Base-by-base conservation (phyloP, 2,113 vertebrate genomes). In the Ctenomys sociabilis region DNA sequence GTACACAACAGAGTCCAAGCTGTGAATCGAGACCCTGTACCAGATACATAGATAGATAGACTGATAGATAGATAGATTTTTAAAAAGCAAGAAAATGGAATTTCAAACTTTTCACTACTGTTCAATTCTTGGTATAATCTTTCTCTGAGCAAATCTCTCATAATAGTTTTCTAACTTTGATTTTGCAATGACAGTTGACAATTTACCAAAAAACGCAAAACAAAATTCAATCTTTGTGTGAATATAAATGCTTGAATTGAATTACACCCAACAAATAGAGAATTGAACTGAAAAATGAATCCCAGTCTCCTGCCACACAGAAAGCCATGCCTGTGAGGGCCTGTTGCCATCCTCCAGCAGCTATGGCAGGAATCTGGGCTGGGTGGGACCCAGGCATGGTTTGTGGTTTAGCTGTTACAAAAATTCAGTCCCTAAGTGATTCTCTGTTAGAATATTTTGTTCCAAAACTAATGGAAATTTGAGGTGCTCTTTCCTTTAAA, bases 71-170 rank as follows among this genome's bases (percentile, higher is more conserved):
- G 16, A 70, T 19, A 70, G 17, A n/a, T 70, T 70, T n/a, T 86
- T 40, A 70, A 90, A 95, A 91, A 72, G 12, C 13, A 82, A 16
- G 17, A 91, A 78, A 78, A 81, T 61, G 24, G 43, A 92, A 90
- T 32, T 16, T 17, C 75, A 72, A 43, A 43, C n/a, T 78, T 92
- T 88, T 83, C 54, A 78, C 68, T 97, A 95, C 85, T 95, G 95
- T 91, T 94, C 94, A 97, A 94, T 97, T 97, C 81, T 95, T n/a
- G 75, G 95, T 96, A 95, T 96, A 96, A 96, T 96, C 90, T 96
- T 96, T 96, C 91, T 97, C 82, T 88, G 98, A 96, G 94, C 30
- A 95, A 95, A 86, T 97, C 95, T 95, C 93, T 88, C 95, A 83
- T 84, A 94, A 97, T 93, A 96, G 61, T 80, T 82, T 93, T 96